phyloP scores from a whole-genome alignment of 1,140 invertebrate genomes.

The Drosophila subobscura region DNA sequence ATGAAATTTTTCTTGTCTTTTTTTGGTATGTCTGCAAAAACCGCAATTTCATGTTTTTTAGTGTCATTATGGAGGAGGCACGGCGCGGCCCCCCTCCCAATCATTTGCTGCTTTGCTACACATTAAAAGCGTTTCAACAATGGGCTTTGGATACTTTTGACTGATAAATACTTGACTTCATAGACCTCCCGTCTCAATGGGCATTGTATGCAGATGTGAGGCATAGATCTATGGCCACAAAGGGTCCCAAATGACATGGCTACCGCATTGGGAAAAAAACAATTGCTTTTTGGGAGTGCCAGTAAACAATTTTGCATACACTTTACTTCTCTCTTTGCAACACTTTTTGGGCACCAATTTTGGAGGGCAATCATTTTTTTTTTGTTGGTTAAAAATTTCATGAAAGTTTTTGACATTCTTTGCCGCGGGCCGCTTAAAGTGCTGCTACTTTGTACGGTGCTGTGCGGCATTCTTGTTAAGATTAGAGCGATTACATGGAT shows the following conservation, averaged over 20 bases:
- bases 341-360: slow-evolving; percentile 32
- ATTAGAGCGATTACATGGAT: slow-evolving; percentile 39
- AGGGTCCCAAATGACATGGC: slow-evolving; percentile 52
- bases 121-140: slow-evolving; percentile 51
- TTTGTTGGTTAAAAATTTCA: neutral
- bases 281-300: slow-evolving; percentile 44
- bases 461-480: slow-evolving; percentile 48
- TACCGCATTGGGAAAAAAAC: slow-evolving; percentile 36
- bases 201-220: slow-evolving; percentile 68
- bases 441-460: neutral
- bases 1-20: neutral
- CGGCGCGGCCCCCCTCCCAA: neutral
- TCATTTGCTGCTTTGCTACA: slow-evolving; percentile 34
- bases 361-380: slow-evolving; percentile 41
- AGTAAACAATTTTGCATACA: slow-evolving; percentile 36
- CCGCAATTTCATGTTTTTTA: slow-evolving; percentile 69
- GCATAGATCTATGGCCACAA: slow-evolving; percentile 20
- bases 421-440: neutral
- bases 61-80: slow-evolving; percentile 55
- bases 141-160: slow-evolving; percentile 26
- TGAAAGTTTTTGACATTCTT: slow-evolving; percentile 48
- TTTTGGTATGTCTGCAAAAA: slow-evolving; percentile 46
- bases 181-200: slow-evolving; percentile 34
- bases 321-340: slow-evolving; percentile 1
- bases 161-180: slow-evolving; percentile 45